A percentile compares a stretch with the other conserved stretches of the same genome.
Evolutionary conservation across 2,888 invertebrate genomes (phyloP).

Genomic region (Tineola bisselliella): DNA sequence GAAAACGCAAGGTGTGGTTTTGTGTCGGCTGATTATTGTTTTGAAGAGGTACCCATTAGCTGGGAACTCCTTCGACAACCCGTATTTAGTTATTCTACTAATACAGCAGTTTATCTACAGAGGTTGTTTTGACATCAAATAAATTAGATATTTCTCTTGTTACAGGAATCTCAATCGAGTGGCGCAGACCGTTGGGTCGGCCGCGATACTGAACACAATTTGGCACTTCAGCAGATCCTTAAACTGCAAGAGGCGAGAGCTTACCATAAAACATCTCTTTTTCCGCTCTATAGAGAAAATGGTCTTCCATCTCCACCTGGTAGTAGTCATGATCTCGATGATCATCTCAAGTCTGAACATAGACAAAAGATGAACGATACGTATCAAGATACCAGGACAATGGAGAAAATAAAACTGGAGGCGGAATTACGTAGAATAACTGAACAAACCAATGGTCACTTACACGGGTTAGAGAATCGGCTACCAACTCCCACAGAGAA

Average conservation of each 20-base stretch:
- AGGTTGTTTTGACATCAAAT: slow-evolving; percentile 16
- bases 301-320: slow-evolving; percentile 61
- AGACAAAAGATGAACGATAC: slow-evolving; percentile 28
- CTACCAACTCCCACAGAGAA: slow-evolving; percentile 33
- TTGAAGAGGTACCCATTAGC: slow-evolving; percentile 38
- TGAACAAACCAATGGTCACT: slow-evolving; percentile 64
- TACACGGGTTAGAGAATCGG: slow-evolving; percentile 35
- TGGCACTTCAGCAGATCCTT: slow-evolving; percentile 91
- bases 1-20: slow-evolving; percentile 66
- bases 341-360: slow-evolving; percentile 27
- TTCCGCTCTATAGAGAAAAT: slow-evolving; percentile 58
- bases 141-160: slow-evolving; percentile 26
- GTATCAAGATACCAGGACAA: slow-evolving; percentile 47
- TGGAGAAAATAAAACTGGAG: slow-evolving; percentile 63
- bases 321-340: slow-evolving; percentile 50
- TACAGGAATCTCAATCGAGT: slow-evolving; percentile 83
- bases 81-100: slow-evolving; percentile 49
- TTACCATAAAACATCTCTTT: slow-evolving; percentile 64
- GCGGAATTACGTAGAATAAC: slow-evolving; percentile 65
- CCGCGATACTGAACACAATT: slow-evolving; percentile 89
- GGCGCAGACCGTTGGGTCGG: slow-evolving; percentile 90
- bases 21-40: slow-evolving; percentile 53
- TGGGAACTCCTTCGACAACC: slow-evolving; percentile 38
- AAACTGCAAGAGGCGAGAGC: slow-evolving; percentile 90
- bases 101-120: slow-evolving; percentile 48